Base-by-base conservation (phyloP, 2,113 vertebrate genomes). In the Mionectes macconnelli region DNA sequence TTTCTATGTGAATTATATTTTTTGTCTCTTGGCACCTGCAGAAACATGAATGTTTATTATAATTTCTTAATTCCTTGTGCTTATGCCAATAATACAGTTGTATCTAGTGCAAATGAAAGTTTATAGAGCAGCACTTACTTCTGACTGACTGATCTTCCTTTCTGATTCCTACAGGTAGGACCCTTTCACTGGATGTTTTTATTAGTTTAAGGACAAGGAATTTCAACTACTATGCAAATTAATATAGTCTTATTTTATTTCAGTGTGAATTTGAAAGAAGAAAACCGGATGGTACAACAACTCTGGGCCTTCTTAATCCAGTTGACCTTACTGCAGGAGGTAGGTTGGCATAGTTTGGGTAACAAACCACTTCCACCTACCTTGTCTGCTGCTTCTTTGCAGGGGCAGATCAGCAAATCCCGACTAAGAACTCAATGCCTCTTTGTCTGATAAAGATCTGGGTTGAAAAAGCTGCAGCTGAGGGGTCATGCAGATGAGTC, bases 281-380 rank as follows among this genome's bases (percentile, higher is more conserved):
- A 94, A 99, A 98, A 94, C 93, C 98, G 35, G 99, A 99, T 87
- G 99, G 99, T 47, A 99, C 99, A 16, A 99, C 99, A 14, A 99
- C 99, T 6, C 85, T 99, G 79, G 99, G 98, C 40, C 98, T 99
- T 86, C 98, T 99, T 45, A 99, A 99, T 97, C 98, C 99, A 1
- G 98, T 98, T 67, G 99, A 99, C 75, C 98, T 98, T 7, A 81
- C 96, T 37, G 97, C 97, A n/a, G 99, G 99, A 97, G 99, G 99
- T 99, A 95, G 31, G 94, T 52, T 70, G 11, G 39, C 11, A 39
- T 0, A 2, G 28, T 39, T 86, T 40, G 31, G 25, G 35, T 74
- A 84, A 66, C 23, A 33, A 47, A 8, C 9, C 1, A 2, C 49
- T 80, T 45, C 12, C 14, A 73, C 45, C 17, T 73, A 30, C 42